These are phyloP conservation scores for Zelostemma sp. DNA, from an alignment of 1,140 invertebrate species.

Conservation along the genomic window DNA sequence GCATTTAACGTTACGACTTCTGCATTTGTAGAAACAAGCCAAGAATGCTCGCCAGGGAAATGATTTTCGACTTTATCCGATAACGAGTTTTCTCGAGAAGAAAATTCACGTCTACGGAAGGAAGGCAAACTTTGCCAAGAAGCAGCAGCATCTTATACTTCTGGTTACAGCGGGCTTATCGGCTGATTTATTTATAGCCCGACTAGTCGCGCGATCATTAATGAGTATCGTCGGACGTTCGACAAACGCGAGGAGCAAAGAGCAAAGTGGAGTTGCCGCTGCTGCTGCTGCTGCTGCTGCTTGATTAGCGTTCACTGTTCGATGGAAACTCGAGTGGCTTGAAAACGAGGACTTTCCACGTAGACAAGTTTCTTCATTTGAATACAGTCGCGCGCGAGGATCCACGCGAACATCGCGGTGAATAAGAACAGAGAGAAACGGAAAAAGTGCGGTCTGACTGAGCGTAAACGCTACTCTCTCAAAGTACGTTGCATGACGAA, in stretches of 20 bases:
- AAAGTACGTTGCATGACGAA: constrained; percentile 47
- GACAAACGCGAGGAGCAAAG: too few species aligned
- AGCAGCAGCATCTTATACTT: neutral
- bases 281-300: too few species aligned
- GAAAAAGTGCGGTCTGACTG: constrained; percentile 38
- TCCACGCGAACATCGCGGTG: too few species aligned
- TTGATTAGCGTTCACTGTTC: constrained; percentile 28
- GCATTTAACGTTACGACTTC: constrained; percentile 14
- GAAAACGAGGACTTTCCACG: constrained; percentile 33
- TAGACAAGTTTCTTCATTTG: constrained; percentile 14
- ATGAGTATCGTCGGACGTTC: constrained; percentile 5
- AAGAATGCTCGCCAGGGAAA: constrained; percentile 10
- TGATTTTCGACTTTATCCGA: constrained; percentile 28
- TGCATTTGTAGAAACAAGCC: neutral
- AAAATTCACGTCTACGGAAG: neutral
- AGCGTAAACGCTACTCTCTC: constrained; percentile 45
- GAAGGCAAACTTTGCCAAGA: neutral
- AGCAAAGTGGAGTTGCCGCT: too few species aligned
- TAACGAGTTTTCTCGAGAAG: constrained; percentile 25
- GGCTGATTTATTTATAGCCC: constrained; percentile 6
- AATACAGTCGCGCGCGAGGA: constrained; percentile 30
- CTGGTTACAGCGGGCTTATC: neutral
- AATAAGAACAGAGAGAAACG: constrained; percentile 24
- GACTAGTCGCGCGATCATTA: constrained; percentile 3
- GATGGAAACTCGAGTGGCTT: constrained; percentile 24